Conservation (phyloP, 1,140 invertebrate genomes). For the Drosophila eugracilis region DNA sequence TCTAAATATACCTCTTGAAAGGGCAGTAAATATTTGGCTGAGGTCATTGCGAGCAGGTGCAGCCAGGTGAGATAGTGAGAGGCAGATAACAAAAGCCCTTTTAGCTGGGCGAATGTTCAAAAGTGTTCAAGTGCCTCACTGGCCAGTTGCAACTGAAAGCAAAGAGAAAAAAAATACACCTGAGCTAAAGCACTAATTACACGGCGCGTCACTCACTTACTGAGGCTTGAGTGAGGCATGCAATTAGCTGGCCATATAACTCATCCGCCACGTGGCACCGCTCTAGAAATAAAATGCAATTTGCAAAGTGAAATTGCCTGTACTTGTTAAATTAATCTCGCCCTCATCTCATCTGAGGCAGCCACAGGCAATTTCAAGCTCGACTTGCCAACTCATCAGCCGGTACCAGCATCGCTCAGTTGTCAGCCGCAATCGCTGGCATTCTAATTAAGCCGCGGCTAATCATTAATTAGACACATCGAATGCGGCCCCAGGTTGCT, state of each 20-base stretch:
- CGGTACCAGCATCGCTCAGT: constrained; percentile 24
- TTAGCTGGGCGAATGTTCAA: constrained; percentile 2
- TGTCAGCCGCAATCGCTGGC: constrained; percentile 51
- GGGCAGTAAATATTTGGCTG: constrained; percentile 23
- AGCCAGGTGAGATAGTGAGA: constrained; percentile 19
- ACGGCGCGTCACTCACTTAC: constrained; percentile 18
- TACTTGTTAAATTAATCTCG: constrained; percentile 50
- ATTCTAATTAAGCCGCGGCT: constrained; percentile 69
- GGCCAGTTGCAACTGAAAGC: constrained; percentile 26
- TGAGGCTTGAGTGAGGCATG: constrained; percentile 17
- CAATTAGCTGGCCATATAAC: constrained; percentile 47
- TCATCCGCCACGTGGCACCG: constrained; percentile 44
- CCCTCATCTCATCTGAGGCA: constrained; percentile 22
- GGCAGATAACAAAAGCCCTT: constrained; percentile 42
- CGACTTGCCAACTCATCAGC: constrained; percentile 54
- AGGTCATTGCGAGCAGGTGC: constrained; percentile 54
- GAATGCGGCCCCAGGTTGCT: constrained; percentile 26
- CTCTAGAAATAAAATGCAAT: constrained; percentile 53
- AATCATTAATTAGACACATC: constrained; percentile 78
- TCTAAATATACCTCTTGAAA: constrained; percentile 27
- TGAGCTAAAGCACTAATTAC: constrained; percentile 36
- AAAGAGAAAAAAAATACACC: neutral
- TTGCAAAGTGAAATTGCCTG: constrained; percentile 48
- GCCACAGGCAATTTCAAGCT: constrained; percentile 65
- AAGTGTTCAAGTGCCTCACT: constrained; percentile 6